Evolutionary conservation across 2,888 invertebrate species (phyloP), one percentile per base, ranked within the genome.

Genomic region (Oxyteleia sp.): DNA sequence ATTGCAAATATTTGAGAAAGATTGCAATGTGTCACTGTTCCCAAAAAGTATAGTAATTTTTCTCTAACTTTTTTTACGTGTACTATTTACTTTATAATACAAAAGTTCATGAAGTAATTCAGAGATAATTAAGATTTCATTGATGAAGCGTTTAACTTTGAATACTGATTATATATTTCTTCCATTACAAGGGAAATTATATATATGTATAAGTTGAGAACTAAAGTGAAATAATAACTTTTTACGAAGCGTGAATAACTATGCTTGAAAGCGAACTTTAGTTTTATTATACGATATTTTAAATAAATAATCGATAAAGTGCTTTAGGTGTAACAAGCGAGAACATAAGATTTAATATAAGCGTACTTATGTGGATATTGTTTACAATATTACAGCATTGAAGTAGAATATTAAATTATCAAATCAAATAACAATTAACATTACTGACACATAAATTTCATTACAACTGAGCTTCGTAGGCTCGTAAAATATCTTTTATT

Each of bases 281-380:
- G 10, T 26, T 38, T 68, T 23, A 64, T 16, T 16, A 11, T 20
- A 51, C n/a, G 18, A 16, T 13, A 51, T 35, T 55, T 5, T 15
- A 55, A 55, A 75, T 75, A 35, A 75, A 64, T 38, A 45, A 64
- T 55, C 11, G 4, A 23, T 41, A 55, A 55, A 57, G 29, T 66
- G 49, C 55, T 23, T 45, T 57, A 64, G 18, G 59, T 76, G 43
- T 23, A 18, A 43, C 2, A 76, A 76, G 76, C 76, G 26, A 76
- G 53, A 61, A 35, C n/a, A 18, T 43, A 29, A 74, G 5, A 61
- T 63, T 45, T 38, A 61, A 78, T 35, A 18, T 53, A 68, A 78
- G 78, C 76, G 20, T 16, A 26, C 32, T 76, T 78, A 61, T 69
- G 69, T 68, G 69, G 78, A 78, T 35, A 53, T 69, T 78, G 78